Percentiles rank a stretch among this genome's conserved stretches.
phyloP scores from a whole-genome alignment of 2,113 vertebrate species.

The Anarhynchus alexandrinus region DNA sequence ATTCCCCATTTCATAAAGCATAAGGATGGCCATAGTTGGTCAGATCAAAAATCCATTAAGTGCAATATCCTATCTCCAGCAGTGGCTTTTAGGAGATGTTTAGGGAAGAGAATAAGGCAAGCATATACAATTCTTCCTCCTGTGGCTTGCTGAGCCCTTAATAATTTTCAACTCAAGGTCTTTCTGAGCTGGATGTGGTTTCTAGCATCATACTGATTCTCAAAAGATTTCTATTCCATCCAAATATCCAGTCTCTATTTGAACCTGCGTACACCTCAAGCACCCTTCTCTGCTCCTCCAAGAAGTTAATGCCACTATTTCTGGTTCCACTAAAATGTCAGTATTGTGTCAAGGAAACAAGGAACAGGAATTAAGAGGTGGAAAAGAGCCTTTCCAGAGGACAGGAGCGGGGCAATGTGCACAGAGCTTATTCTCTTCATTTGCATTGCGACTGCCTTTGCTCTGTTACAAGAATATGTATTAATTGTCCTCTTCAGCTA shows the following conservation, averaged over 20 bases:
- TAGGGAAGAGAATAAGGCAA: not conserved
- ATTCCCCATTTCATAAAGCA: not conserved
- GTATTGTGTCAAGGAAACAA: not conserved
- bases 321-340: not conserved
- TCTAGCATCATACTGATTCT: not conserved
- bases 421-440: not conserved
- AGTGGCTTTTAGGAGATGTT: not conserved
- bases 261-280: not conserved
- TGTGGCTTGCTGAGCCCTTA: not conserved
- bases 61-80: not conserved
- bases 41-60: not conserved
- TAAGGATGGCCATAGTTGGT: not conserved
- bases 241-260: not conserved
- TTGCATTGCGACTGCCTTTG: not conserved
- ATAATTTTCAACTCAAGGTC: not conserved
- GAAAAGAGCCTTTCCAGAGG: not conserved
- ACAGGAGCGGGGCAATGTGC: not conserved
- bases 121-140: not conserved
- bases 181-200: not conserved
- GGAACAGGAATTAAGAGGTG: not conserved
- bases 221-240: not conserved
- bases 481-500: not conserved
- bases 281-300: not conserved
- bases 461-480: not conserved
- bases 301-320: not conserved